A percentile compares a stretch with the other conserved stretches of the same genome.
Conservation (phyloP, 2,888 invertebrate genomes). For the Yponomeuta plumbellus region DNA sequence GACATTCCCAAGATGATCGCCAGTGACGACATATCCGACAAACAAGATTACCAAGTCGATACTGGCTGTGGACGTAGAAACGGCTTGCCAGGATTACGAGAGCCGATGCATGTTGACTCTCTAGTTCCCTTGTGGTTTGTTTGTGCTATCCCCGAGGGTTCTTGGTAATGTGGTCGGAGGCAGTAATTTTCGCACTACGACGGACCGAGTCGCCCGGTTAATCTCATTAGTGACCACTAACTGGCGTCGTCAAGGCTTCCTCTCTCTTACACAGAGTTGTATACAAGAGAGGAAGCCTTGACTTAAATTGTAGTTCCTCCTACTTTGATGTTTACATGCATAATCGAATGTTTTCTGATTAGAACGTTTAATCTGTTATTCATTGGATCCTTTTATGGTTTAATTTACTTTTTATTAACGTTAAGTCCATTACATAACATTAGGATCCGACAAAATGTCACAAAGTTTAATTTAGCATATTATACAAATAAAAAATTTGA, state of each 20-base stretch:
- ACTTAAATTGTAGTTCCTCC: slow-evolving; percentile 44
- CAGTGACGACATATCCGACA: slow-evolving; percentile 40
- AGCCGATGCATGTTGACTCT: not conserved
- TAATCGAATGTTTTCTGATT: too few relatives aligned
- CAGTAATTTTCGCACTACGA: slow-evolving; percentile 15
- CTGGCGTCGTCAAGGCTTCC: slow-evolving; percentile 56
- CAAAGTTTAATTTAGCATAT: too few relatives aligned
- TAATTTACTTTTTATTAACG: too few relatives aligned
- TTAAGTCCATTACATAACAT: too few relatives aligned
- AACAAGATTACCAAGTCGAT: slow-evolving; percentile 36
- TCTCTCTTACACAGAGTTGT: slow-evolving; percentile 49
- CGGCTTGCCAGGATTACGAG: not conserved
- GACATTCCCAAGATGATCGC: slow-evolving; percentile 18
- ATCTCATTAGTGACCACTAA: slow-evolving; percentile 49
- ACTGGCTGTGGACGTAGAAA: slow-evolving; percentile 3
- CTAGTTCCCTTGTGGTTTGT: not conserved
- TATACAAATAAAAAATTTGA: too few relatives aligned
- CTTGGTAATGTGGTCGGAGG: not conserved
- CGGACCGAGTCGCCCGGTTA: slow-evolving; percentile 34
- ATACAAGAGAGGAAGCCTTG: too few relatives aligned
- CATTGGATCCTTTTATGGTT: too few relatives aligned
- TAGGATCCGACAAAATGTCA: too few relatives aligned
- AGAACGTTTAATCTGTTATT: too few relatives aligned
- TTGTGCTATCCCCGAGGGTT: not conserved
- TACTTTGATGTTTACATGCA: too few relatives aligned